Evolutionary conservation across 2,888 invertebrate species (phyloP), one percentile per base, ranked within the genome.

Genomic region (Lumbricus terrestris): DNA sequence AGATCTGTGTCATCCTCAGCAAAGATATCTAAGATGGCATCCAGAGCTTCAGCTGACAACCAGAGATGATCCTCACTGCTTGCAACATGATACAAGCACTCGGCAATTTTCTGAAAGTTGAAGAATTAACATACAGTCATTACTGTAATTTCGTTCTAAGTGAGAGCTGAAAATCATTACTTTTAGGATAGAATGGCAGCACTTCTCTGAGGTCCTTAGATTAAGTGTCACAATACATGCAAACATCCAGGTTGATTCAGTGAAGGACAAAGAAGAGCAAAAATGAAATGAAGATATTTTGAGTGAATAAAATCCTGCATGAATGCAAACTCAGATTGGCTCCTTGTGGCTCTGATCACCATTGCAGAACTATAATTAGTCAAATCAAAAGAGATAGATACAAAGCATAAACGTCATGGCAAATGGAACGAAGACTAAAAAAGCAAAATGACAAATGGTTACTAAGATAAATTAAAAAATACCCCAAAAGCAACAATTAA

Each of bases 11-110:
- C 34, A 85, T 85, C 85, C 23, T 85, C 85, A 5, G 85, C 85
- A 85, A 85, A 85, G 35, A 85, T 37, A 34, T 85, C 85, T 35
- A 85, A 85, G 13, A 85, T 85, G 85, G 85, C 85, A 85, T 85
- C 85, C 34, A 85, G 8, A 0, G 85, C 85, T 85, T 85, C 85
- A 85, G 85, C 85, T 23, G 85, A 85, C 20, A 85, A 18, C 85
- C 85, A 85, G 16, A 85, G 35, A 34, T 35, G 85, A 35, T 85
- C 85, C 34, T 34, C 85, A 23, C 8, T 23, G 37, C 85, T 85
- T 85, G 85, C 85, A 85, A 85, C 85, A 37, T 85, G 85, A 85
- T 35, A 85, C 85, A 85, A 85, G 18, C 34, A 85, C 37, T 34
- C 85, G 37, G 85, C 85, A 85, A 85, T 85, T 37, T 35, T 85